Evolutionary conservation across 2,888 invertebrate species (phyloP), one percentile per base, ranked within the genome.

Genomic region (Polymixis lichenea): DNA sequence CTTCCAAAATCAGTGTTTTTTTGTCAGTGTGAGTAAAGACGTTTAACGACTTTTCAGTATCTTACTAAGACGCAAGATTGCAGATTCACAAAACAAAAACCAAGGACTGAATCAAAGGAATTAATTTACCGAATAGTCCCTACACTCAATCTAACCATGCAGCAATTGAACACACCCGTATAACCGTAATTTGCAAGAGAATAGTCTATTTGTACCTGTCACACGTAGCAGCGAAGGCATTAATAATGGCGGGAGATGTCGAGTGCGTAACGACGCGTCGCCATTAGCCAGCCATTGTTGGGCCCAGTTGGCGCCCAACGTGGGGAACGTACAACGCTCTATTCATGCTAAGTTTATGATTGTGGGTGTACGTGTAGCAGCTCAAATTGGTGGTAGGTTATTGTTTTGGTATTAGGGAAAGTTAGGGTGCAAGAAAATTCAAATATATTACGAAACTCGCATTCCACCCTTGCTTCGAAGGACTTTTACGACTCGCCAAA

Each of bases 281-380:
- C 93, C 94, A 95, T 95, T 95, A 95, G 94, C 85, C 85, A 76
- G 86, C 79, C 89, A 94, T 95, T 95, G 95, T 95, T 88, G 78
- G 61, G 53, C 53, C 49, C 68, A n/a, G 73, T 56, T 92, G 93
- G 93, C 93, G 92, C 94, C 93, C 94, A 90, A 89, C 93, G 89
- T 90, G 93, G 92, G 90, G 88, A 88, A 86, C 83, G 78, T 77
- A 79, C 77, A 75, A 84, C 84, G 55, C 82, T 67, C 74, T 72
- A 75, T 80, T 85, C 77, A 84, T 71, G 61, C 58, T 28, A 46
- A 83, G 84, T 84, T 84, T 65, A 69, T 81, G 84, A 83, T 77
- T 83, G 74, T 83, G 72, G 62, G 38, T 65, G 61, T 66, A 38
- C 46, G 64, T 46, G 62, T 19, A 62, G 53, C n/a, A 22, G 56